phyloP scores from a whole-genome alignment of 2,888 invertebrate species.

The Scrobipalpa atriplicella region DNA sequence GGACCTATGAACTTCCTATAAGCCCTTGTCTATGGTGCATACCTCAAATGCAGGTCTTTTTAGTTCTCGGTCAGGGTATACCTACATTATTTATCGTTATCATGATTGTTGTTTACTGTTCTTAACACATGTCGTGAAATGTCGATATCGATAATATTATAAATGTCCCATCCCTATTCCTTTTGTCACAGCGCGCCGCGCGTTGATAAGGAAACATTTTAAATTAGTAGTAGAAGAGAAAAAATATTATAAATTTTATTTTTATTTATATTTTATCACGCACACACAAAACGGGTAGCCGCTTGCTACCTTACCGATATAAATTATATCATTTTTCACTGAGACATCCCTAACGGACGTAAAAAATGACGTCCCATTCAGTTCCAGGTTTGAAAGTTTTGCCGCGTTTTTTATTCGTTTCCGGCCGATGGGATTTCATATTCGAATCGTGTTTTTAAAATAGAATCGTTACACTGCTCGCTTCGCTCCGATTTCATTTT shows the following conservation, averaged over 20 bases:
- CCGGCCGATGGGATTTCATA: constrained; percentile 76
- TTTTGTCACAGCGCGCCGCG: constrained; percentile 76
- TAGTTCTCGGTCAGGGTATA: too few species aligned
- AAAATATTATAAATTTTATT: constrained; percentile 74
- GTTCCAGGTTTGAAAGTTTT: constrained; percentile 77
- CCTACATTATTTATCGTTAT: too few species aligned
- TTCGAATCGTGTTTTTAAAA: constrained; percentile 43
- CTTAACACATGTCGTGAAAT: background rate
- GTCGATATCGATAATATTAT: constrained; percentile 44
- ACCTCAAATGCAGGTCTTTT: too few species aligned
- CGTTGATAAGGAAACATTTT: constrained; percentile 83
- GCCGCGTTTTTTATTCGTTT: constrained; percentile 81
- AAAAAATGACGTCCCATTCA: constrained; percentile 81
- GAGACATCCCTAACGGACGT: constrained; percentile 80
- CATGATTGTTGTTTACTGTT: too few species aligned
- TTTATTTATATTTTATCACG: constrained; percentile 79
- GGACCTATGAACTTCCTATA: too few species aligned
- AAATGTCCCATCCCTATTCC: constrained; percentile 54
- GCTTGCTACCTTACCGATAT: constrained; percentile 75
- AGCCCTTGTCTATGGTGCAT: too few species aligned
- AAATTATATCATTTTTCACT: constrained; percentile 83
- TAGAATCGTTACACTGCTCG: constrained; percentile 30
- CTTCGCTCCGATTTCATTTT: constrained; percentile 8
- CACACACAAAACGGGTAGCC: constrained; percentile 81
- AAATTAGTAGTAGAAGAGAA: constrained; percentile 81